Evolutionary conservation across 2,888 invertebrate species (phyloP), one percentile per base, ranked within the genome.

Genomic region (Calameuta filiformis): DNA sequence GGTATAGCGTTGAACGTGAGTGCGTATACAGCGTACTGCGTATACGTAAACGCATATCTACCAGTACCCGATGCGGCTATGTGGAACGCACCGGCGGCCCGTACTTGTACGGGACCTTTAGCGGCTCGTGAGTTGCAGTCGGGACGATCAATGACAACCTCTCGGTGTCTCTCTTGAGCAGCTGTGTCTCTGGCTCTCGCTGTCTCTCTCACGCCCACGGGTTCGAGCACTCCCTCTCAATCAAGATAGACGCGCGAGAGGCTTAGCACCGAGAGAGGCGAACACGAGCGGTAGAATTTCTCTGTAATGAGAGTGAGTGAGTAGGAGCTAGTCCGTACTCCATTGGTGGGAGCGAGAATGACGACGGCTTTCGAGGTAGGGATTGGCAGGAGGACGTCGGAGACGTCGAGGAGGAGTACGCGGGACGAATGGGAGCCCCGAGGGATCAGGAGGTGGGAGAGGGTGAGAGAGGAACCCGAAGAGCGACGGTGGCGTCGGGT

Each of bases 81-180:
- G 71, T 71, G 34, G 71, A 69, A 30, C 69, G 30, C 11, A 68
- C 75, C 76, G n/a, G 35, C 74, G 74, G 74, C 33, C 74, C 74
- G 34, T 74, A 87, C 90, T 89, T 88, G 90, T 90, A 91, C 91
- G 91, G 91, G 91, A 91, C 91, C 91, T 91, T 91, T 91, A 90
- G 89, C 90, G 89, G 90, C 90, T 89, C 87, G 85, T 85, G 88
- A 87, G 84, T 87, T 87, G 84, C 81, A 82, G 87, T 87, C 87
- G 87, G 87, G 88, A 90, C 91, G 91, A 91, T 91, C 91, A 91
- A 91, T 91, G 91, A 91, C 91, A 91, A 90, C 83, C 85, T 79
- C 81, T 80, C 82, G 77, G 78, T 78, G 76, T 85, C 85, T 84
- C 83, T 82, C 81, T 85, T 82, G 77, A 73, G 71, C 79, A 76